Evolutionary conservation across 2,797 vertebrate species (phyloP).

Genomic region (Alcedo atthis): DNA sequence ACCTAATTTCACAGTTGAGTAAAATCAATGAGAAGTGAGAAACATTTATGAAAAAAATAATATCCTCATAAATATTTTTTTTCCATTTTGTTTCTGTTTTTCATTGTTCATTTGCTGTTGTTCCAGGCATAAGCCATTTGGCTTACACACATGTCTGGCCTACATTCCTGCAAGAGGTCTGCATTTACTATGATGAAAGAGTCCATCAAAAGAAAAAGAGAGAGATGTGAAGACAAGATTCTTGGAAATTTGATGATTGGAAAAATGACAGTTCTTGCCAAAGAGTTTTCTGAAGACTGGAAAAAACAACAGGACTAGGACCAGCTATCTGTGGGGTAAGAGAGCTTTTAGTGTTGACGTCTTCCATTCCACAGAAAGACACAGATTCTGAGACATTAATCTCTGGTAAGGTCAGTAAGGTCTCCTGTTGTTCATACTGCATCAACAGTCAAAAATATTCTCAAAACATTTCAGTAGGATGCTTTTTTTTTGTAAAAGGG

Average conservation of each 20-base stretch:
- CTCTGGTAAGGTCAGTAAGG: slow-evolving; percentile 39
- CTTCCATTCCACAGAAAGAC: slow-evolving; percentile 67
- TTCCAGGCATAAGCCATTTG: slow-evolving; percentile 57
- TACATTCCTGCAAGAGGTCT: slow-evolving; percentile 44
- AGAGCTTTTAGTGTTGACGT: slow-evolving; percentile 69
- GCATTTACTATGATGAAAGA: slow-evolving; percentile 59
- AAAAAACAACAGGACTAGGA: slow-evolving; percentile 65
- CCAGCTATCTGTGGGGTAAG: slow-evolving; percentile 65
- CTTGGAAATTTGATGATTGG: slow-evolving; percentile 65
- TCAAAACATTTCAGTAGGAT: slow-evolving; percentile 47
- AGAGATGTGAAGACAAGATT: slow-evolving; percentile 46
- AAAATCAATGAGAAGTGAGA: slow-evolving; percentile 1
- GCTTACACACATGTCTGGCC: slow-evolving; percentile 19
- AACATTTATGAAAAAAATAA: neutral
- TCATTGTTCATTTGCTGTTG: slow-evolving; percentile 41
- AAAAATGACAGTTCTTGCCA: slow-evolving; percentile 72
- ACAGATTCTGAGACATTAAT: slow-evolving; percentile 53
- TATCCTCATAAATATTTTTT: neutral
- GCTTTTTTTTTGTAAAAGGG: neutral
- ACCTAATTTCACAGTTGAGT: neutral
- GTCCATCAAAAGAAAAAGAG: slow-evolving; percentile 58
- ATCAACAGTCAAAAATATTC: slow-evolving; percentile 35
- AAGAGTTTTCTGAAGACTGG: slow-evolving; percentile 71
- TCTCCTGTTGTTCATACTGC: slow-evolving; percentile 46
- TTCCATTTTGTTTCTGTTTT: neutral